Evolutionary conservation across 2,888 invertebrate genomes (phyloP).

Genomic region (Dasysyrphus tricinctus): DNA sequence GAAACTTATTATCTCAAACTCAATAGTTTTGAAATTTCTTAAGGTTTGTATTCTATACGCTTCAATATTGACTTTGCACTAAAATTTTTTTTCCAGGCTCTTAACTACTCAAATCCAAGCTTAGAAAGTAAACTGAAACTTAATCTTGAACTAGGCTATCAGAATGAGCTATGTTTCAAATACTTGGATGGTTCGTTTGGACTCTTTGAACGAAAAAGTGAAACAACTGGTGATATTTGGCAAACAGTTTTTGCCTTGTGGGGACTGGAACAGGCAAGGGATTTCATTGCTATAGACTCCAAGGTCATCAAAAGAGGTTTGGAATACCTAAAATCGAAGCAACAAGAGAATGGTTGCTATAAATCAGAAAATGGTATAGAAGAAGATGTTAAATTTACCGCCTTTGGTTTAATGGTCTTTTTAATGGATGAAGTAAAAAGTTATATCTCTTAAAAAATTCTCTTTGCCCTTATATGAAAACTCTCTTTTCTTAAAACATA

Average conservation of each 20-base stretch:
- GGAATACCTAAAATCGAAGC: conserved; percentile 88
- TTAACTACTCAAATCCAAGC: conserved; percentile 87
- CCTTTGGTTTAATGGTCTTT: conserved; percentile 90
- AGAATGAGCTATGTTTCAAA: conserved; percentile 93
- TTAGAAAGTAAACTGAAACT: conserved; percentile 85
- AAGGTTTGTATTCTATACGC: conserved; percentile 78
- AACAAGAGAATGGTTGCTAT: conserved; percentile 90
- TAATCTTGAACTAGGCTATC: conserved; percentile 93
- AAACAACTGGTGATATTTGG: conserved; percentile 88
- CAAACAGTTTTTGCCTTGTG: conserved; percentile 92
- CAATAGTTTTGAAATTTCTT: conserved; percentile 86
- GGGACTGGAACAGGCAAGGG: conserved; percentile 88
- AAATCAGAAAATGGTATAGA: conserved; percentile 89
- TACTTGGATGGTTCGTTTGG: conserved; percentile 95
- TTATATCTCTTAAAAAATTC: not conserved
- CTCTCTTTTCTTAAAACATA: not conserved
- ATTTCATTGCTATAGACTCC: conserved; percentile 88
- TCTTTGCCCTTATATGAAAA: not conserved
- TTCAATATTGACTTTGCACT: conserved; percentile 84
- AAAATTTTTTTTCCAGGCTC: conserved; percentile 76
- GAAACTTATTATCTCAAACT: conserved; percentile 87
- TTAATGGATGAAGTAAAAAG: conserved; percentile 86
- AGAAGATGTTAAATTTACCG: conserved; percentile 89
- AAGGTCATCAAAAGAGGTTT: conserved; percentile 87
- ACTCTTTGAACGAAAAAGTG: conserved; percentile 86